phyloP scores from a whole-genome alignment of 2,888 invertebrate species.

The Prenolepis imparis region DNA sequence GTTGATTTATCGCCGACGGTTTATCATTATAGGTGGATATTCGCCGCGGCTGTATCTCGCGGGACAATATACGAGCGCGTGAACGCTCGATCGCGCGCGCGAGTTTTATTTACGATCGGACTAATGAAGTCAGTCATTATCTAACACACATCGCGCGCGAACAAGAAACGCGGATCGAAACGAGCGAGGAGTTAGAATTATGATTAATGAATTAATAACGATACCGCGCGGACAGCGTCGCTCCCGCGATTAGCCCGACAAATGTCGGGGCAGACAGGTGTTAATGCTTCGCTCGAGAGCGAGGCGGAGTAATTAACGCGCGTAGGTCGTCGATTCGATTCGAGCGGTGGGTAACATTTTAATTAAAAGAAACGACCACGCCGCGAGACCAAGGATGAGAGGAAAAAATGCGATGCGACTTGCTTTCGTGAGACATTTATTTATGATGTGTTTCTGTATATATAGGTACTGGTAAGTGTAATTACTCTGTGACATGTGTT shows the following conservation, averaged over 20 bases:
- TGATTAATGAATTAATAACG: slow-evolving; percentile 73
- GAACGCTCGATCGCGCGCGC: slow-evolving; percentile 53
- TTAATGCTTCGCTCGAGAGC: slow-evolving; percentile 56
- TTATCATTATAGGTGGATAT: slow-evolving; percentile 68
- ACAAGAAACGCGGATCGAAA: slow-evolving; percentile 63
- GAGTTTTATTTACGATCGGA: slow-evolving; percentile 68
- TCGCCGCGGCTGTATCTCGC: slow-evolving; percentile 61
- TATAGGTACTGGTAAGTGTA: neutral
- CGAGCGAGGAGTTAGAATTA: slow-evolving; percentile 51
- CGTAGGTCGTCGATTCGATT: slow-evolving; percentile 12
- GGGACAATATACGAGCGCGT: slow-evolving; percentile 48
- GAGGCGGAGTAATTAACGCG: slow-evolving; percentile 55
- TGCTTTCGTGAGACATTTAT: slow-evolving; percentile 2
- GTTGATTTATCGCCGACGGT: slow-evolving; percentile 69
- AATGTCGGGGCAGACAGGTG: slow-evolving; percentile 65
- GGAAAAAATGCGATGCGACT: neutral
- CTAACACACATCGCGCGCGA: slow-evolving; percentile 63
- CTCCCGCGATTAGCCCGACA: slow-evolving; percentile 48
- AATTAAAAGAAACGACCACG: slow-evolving; percentile 24
- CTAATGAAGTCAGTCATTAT: slow-evolving; percentile 76
- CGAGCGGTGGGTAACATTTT: slow-evolving; percentile 27
- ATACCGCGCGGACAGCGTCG: slow-evolving; percentile 54
- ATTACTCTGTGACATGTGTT: neutral
- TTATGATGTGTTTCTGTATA: slow-evolving; percentile 7
- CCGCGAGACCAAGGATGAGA: neutral